phyloP scores from a whole-genome alignment of 1,140 invertebrate genomes.

The Megalopta genalis region DNA sequence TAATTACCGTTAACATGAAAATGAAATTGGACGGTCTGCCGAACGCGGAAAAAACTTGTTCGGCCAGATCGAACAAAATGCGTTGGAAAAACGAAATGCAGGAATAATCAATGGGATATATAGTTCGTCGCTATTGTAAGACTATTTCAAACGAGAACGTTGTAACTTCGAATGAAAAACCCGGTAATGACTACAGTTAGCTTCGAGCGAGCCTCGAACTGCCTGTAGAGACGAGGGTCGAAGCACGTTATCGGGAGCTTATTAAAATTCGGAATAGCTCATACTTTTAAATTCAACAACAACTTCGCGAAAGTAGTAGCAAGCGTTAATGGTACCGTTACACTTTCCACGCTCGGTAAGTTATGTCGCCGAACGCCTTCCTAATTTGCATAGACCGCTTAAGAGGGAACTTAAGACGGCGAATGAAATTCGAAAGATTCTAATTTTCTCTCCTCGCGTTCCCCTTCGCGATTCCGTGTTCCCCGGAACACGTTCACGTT shows the following conservation, averaged over 20 bases:
- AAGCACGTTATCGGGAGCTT: not conserved
- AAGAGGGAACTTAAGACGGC: not conserved
- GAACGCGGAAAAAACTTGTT: no score
- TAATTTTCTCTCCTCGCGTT: not conserved
- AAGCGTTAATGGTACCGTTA: not conserved
- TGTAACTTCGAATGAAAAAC: not conserved
- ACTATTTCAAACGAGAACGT: not conserved
- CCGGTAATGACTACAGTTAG: not conserved
- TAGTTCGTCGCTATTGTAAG: not conserved
- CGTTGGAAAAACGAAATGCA: no score
- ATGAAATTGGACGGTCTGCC: no score
- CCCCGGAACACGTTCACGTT: no score
- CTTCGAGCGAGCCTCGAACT: not conserved
- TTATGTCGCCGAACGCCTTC: not conserved
- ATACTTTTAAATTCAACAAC: slow-evolving; percentile 6
- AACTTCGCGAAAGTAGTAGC: not conserved
- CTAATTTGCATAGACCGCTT: not conserved
- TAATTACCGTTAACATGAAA: no score
- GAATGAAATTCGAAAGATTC: not conserved
- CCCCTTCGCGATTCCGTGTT: not conserved
- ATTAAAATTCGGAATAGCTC: slow-evolving; percentile 8
- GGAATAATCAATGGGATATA: not conserved
- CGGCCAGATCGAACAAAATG: no score
- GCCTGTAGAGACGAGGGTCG: not conserved
- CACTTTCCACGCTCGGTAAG: not conserved